Conservation (phyloP, 1,140 invertebrate species). For the Cyclargus thomasi region DNA sequence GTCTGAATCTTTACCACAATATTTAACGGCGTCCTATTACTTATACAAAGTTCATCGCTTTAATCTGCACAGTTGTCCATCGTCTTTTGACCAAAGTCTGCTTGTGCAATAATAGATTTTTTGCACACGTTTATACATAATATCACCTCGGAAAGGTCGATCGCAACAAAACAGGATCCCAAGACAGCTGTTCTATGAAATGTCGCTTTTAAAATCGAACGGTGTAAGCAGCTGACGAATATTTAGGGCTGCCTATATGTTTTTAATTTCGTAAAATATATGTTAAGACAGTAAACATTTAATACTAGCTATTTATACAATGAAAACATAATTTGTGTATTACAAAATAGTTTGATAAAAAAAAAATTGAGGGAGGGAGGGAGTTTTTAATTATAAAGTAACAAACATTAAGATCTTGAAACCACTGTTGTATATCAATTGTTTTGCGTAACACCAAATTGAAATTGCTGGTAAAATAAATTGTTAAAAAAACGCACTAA, state of each 20-base stretch:
- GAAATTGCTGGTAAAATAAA: no score
- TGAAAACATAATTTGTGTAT: no score
- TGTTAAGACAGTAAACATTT: no score
- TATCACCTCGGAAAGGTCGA: slow-evolving; percentile 28
- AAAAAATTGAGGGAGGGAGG: no score
- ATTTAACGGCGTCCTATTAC: no score
- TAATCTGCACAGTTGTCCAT: not conserved
- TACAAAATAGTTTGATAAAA: no score
- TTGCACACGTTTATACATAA: slow-evolving; percentile 6
- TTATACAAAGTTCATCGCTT: no score
- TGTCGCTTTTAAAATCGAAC: slow-evolving; percentile 16
- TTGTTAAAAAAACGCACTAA: no score
- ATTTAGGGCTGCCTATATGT: slow-evolving; percentile 20
- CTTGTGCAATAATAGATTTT: slow-evolving; percentile 13
- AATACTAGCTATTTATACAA: no score
- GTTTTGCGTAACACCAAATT: not conserved
- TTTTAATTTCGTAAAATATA: not conserved
- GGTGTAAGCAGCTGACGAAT: slow-evolving; percentile 28
- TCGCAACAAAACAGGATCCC: slow-evolving; percentile 20
- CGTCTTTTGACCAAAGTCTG: not conserved
- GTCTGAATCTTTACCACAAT: no score
- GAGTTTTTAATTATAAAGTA: not conserved
- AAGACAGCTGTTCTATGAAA: slow-evolving; percentile 26
- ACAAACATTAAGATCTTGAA: not conserved
- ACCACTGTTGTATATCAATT: not conserved